These are phyloP conservation scores for Oxyscelio sp. DNA, from an alignment of 2,888 invertebrate species.

Conservation along the genomic window DNA sequence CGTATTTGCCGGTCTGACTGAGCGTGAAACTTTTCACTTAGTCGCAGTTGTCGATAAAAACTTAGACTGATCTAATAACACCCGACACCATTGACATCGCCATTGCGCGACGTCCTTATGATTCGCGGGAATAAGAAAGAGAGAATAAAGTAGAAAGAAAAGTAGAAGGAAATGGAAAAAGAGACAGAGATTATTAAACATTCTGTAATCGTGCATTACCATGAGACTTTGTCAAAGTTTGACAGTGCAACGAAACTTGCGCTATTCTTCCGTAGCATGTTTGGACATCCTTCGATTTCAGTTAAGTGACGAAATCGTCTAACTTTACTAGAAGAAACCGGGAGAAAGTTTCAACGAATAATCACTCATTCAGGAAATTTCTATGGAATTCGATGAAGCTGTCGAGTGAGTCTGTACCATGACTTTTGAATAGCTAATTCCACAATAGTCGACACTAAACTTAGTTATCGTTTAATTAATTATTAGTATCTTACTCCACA, in stretches of 20 bases:
- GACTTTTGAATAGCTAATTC: conserved; percentile 19
- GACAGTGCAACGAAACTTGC: conserved; percentile 6
- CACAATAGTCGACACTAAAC: conserved; percentile 25
- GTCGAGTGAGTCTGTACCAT: conserved; percentile 12
- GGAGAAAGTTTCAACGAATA: conserved; percentile 41
- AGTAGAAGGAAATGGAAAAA: not conserved
- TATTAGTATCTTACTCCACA: conserved; percentile 17
- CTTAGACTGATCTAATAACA: conserved; percentile 85
- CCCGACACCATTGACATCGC: conserved; percentile 79
- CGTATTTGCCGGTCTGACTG: conserved; percentile 69
- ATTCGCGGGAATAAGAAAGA: conserved; percentile 19
- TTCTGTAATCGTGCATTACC: conserved; percentile 5
- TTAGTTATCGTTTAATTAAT: conserved; percentile 16
- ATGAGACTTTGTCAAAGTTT: conserved; percentile 42
- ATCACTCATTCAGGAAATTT: conserved; percentile 43
- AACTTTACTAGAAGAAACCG: conserved; percentile 27
- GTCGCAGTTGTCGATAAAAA: conserved; percentile 83
- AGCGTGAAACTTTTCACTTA: conserved; percentile 86
- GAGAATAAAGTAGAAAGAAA: not conserved
- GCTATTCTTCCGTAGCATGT: conserved; percentile 21
- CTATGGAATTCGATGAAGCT: conserved; percentile 18
- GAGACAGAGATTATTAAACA: not conserved
- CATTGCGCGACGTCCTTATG: conserved; percentile 50
- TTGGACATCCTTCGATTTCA: conserved; percentile 43
- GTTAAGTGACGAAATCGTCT: conserved; percentile 32